Percentiles rank a stretch among this genome's conserved stretches.
Evolutionary conservation across 2,113 vertebrate species (phyloP).

Genomic region (Halichoerus grypus): DNA sequence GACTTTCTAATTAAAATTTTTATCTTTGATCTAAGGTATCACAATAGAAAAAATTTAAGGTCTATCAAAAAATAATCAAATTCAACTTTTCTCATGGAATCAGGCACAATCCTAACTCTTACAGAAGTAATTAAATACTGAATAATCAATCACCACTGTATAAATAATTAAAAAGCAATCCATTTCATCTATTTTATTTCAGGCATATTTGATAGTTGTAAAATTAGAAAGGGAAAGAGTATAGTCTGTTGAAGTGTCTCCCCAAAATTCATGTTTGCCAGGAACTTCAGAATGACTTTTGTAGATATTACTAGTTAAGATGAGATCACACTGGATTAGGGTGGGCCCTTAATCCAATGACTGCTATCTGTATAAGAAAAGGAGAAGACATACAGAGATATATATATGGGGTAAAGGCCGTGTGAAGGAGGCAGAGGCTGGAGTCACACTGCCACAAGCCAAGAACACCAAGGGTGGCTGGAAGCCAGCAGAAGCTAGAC

Average conservation of each 20-base stretch:
- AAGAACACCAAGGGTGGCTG: not conserved
- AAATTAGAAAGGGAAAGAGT: not conserved
- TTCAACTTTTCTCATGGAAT: conserved; percentile 46
- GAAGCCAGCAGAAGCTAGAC: not conserved
- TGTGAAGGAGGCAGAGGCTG: not conserved
- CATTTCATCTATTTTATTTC: conserved; percentile 49
- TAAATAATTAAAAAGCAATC: conserved; percentile 10
- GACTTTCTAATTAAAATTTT: conserved; percentile 41
- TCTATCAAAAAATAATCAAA: not conserved
- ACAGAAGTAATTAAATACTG: not conserved
- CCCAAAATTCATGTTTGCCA: not conserved
- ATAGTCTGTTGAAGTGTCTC: not conserved
- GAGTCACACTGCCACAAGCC: not conserved
- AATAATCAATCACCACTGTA: not conserved
- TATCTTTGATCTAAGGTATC: conserved; percentile 28
- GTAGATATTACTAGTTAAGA: not conserved
- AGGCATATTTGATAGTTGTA: not conserved
- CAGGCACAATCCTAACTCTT: not conserved
- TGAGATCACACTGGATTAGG: not conserved
- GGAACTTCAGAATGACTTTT: not conserved
- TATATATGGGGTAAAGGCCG: not conserved
- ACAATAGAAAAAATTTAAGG: conserved; percentile 64
- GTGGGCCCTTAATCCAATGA: not conserved
- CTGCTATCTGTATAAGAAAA: not conserved
- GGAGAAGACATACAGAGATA: not conserved